Evolutionary conservation across 2,797 vertebrate species (phyloP), one percentile per base, ranked within the genome.

Genomic region (Sebastiscus tertius): DNA sequence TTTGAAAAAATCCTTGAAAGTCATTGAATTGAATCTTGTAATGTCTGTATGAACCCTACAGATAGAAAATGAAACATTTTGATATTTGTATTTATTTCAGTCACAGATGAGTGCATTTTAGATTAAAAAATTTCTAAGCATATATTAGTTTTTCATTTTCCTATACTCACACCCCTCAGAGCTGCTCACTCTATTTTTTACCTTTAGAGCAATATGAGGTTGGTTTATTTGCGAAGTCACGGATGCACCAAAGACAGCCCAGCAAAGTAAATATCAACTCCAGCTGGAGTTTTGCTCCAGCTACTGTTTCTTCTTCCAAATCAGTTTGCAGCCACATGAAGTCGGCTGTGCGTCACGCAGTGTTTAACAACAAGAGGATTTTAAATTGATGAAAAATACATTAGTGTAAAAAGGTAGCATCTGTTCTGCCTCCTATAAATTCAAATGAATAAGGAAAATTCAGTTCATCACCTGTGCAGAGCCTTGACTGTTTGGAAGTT

Each of bases 221-320:
- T 59, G 22, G 11, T 78, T 62, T 80, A 66, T 71, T 67, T 82
- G 49, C 49, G 36, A 71, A 77, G 87, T 78, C 80, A 79, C 14
- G 6, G 34, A 68, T 52, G 20, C 39, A 68, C 64, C 33, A 14
- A 60, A 49, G 31, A n/a, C n/a, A 8, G 14, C 31, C 7, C 55
- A 36, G 36, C 24, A n/a, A 58, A 73, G 36, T 74, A 80, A 84
- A 86, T 33, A 59, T 13, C 27, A 59, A 8, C 31, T 72, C 18
- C 70, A 46, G 42, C 55, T 74, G 58, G 72, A 77, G 78, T 60
- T 80, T 33, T 3, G 4, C 39, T 65, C 49, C 39, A 42, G 26
- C 49, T 22, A 22, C 70, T 42, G 46, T 56, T 81, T 74, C n/a
- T 56, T 66, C 33, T 36, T 36, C 59, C 27, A 56, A 79, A 86